Conservation (phyloP, 2,797 vertebrate genomes). For the Momotus momota region DNA sequence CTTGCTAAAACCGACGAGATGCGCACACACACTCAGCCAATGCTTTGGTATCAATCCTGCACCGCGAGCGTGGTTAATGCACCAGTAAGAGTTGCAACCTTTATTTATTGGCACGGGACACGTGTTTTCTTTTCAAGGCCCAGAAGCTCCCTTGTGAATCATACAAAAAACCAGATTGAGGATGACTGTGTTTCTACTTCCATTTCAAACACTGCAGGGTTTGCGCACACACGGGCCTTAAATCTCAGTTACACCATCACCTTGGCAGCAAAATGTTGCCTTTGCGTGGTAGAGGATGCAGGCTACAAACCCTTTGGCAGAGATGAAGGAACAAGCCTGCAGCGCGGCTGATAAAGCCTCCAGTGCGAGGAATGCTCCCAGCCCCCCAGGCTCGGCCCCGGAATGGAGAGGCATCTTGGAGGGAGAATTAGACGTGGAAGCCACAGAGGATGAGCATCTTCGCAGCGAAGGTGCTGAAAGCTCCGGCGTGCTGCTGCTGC, state of each 20-base stretch:
- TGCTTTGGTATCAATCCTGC: not conserved
- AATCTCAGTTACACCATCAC: conserved; percentile 34
- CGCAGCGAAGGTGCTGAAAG: not conserved
- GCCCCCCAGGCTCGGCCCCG: not conserved
- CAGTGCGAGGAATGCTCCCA: not conserved
- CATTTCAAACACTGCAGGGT: not conserved
- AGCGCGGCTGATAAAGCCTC: not conserved
- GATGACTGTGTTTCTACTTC: not conserved
- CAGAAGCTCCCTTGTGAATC: not conserved
- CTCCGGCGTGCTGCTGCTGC: not conserved
- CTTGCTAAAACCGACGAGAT: not conserved
- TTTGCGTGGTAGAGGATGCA: not conserved
- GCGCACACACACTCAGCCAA: not conserved
- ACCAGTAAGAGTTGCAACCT: not conserved
- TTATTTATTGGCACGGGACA: not conserved
- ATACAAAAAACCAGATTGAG: not conserved
- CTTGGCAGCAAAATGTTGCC: not conserved
- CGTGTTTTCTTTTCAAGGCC: accelerated
- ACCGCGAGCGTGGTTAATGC: not conserved
- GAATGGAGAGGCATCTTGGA: not conserved
- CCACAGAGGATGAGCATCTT: not conserved
- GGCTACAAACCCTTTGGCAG: conserved; percentile 16
- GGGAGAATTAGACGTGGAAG: not conserved
- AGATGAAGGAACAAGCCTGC: not conserved
- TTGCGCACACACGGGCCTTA: conserved; percentile 10